Evolutionary conservation across 2,797 vertebrate species (phyloP), one percentile per base, ranked within the genome.

Genomic region (Poecilia wingei): DNA sequence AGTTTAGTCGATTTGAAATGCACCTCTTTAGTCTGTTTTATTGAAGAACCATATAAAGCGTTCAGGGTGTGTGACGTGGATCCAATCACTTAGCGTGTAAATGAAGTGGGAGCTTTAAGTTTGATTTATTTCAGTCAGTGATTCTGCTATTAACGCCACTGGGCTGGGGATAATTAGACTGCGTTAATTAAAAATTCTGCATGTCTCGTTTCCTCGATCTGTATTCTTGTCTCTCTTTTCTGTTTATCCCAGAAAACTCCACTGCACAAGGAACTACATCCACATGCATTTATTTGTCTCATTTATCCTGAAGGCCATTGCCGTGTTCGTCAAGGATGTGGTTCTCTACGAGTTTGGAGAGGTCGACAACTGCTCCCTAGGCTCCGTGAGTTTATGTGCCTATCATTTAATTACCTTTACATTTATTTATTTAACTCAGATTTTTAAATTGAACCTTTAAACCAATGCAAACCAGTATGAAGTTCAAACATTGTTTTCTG

Each of bases 241-340:
- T 36, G 13, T 71, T 59, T 80, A 51, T 75, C 64, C n/a, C 87
- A 99, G 98, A 94, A 99, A 99, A 86, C 96, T 99, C 6, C 98
- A 97, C 93, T 99, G 98, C 88, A 99, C 98, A 0, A 94, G 98
- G 80, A 99, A 99, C 90, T 98, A 98, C 91, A 98, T 99, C 93
- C 98, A 99, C 89, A 97, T 97, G 93, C 97, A 99, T 81, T 96
- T 99, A 70, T 99, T 99, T 90, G 93, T 97, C 87, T 98, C 98
- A 53, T 99, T 99, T 89, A 97, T 99, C 88, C 95, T 99, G 95
- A 97, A 98, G 90, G 98, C 98, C 46, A 93, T 98, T 0, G 95
- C 98, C 0, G 98, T 99, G 81, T 98, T 99, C 90, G 87, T 98
- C 80, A 99, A 99, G 87, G 98, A 99, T 55, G 91, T 97, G 51